Percentiles rank a stretch among this genome's conserved stretches.
Conservation (phyloP, 2,113 vertebrate species). For the Ploceus nigricollis region DNA sequence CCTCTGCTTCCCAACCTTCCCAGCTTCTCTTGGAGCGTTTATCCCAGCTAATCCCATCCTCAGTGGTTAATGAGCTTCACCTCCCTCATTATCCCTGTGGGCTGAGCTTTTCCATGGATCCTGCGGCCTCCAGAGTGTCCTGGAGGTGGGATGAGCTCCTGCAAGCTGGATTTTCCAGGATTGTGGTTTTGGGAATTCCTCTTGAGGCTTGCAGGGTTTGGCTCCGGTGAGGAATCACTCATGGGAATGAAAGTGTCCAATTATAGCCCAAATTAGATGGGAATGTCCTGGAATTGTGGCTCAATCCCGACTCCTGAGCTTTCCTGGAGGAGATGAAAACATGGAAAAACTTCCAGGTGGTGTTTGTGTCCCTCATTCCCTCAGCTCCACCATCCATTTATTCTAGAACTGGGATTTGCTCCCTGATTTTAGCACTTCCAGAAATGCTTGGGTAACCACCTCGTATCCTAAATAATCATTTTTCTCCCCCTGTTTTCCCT, state of each 20-base stretch:
- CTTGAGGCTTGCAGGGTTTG: not conserved
- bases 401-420: not conserved
- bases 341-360: not conserved
- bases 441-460: not conserved
- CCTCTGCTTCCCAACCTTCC: not conserved
- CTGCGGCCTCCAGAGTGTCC: rapidly evolving
- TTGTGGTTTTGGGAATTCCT: not conserved
- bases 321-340: not conserved
- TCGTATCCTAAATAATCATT: not conserved
- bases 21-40: not conserved
- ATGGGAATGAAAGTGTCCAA: rapidly evolving
- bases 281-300: rapidly evolving
- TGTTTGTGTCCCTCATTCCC: not conserved
- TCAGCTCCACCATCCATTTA: not conserved
- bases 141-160: not conserved
- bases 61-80: not conserved
- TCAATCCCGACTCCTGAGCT: not conserved
- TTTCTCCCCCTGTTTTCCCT: rapidly evolving
- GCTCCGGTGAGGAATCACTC: rapidly evolving
- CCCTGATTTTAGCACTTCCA: not conserved
- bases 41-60: not conserved
- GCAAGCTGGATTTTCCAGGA: not conserved
- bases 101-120: not conserved
- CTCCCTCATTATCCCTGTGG: not conserved
- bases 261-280: rapidly evolving